Base-by-base conservation (phyloP, 1,140 invertebrate genomes). In the Whitmania pigra region DNA sequence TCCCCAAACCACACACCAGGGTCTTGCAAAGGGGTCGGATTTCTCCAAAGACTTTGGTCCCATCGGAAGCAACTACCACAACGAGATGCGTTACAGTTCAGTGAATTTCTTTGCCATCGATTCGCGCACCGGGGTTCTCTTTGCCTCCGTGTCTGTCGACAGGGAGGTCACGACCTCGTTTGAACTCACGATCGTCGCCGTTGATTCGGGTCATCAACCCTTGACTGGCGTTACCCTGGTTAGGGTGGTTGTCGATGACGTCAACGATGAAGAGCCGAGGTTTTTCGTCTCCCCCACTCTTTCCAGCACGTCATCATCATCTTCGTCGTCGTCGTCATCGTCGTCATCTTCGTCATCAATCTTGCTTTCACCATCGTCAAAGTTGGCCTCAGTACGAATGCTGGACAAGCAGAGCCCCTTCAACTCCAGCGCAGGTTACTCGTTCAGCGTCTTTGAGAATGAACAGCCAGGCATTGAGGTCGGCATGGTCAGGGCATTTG, bases 261-360 rank as follows among this genome's bases (percentile, higher is more conserved):
- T 72, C 36, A 74, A 74, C 22, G 73, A 74, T 40, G 60, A 72
- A n/a, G n/a, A 53, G 29, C 73, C 73, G 55, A 55, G 27, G 20
- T 74, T 74, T 25, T 70, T 49, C 29, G 31, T 63, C 11, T 25
- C 29, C 18, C 22, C 57, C 6, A 25, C 57, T 25, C 29, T 31
- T 25, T 63, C 57, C 22, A 13, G 22, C 22, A 25, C 57, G 57
- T 63, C 57, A 7, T 63, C 57, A n/a, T 63, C 57, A 15, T 63
- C 57, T 4, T 63, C 57, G 18, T 63, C 57, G 29, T 63, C 57
- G 2, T 57, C 54, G 25, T 25, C 54, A 57, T 57, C 54, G 25
- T 25, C 54, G 9, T 25, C 54, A 57, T 57, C 54, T 4, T 57
- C 25, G 9, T 57, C 54, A 57, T 3, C 54, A 57, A 25, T 13